These are phyloP conservation scores for Bombus superbus DNA, from an alignment of 1,140 invertebrate genomes.

Conservation along the genomic window DNA sequence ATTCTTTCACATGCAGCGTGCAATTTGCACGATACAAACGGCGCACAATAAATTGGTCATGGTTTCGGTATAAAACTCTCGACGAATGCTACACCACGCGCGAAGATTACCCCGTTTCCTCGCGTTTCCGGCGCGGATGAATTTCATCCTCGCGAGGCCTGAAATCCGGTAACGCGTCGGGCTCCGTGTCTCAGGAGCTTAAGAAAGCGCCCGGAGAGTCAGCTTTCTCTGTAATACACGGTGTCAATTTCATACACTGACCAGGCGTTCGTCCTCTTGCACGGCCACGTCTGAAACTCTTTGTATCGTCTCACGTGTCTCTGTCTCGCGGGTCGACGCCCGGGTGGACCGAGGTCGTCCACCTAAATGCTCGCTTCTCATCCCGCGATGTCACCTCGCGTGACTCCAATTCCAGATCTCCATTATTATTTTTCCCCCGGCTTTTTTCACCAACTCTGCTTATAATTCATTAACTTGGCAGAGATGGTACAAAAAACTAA, in stretches of 20 bases:
- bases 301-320: conserved; percentile 51
- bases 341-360: conserved; percentile 37
- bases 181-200: conserved; percentile 45
- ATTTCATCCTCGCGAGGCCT: conserved; percentile 54
- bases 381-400: not conserved
- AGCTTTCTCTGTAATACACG: conserved; percentile 59
- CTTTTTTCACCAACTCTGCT: not conserved
- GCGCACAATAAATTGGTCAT: not conserved
- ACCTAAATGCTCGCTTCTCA: conserved; percentile 28
- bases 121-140: conserved; percentile 48
- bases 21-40: no score
- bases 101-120: conserved; percentile 36
- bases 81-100: conserved; percentile 1
- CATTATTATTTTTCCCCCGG: not conserved
- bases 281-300: conserved; percentile 37
- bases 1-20: not conserved
- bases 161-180: conserved; percentile 58
- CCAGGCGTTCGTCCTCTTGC: conserved; percentile 13
- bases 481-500: not conserved
- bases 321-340: conserved; percentile 57
- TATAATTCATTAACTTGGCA: not conserved
- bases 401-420: not conserved
- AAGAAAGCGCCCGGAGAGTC: conserved; percentile 56
- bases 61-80: not conserved
- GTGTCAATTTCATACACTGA: conserved; percentile 64